Conservation (phyloP, 2,113 vertebrate species). For the Dipodomys merriami region DNA sequence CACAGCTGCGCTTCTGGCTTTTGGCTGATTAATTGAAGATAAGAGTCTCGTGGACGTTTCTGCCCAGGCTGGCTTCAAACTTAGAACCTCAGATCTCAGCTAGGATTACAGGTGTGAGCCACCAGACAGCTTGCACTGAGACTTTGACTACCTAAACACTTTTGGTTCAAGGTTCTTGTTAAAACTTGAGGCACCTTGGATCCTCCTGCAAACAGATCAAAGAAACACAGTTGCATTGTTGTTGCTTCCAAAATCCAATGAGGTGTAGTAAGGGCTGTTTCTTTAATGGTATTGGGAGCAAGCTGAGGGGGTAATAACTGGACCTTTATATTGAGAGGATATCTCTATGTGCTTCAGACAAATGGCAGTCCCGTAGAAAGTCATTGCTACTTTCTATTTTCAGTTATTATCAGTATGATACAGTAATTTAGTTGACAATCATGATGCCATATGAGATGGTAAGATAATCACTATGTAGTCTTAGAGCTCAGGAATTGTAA, state of each 20-base stretch:
- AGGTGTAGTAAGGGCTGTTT: not conserved
- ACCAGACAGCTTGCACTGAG: too few relatives aligned
- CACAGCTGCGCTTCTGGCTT: too few relatives aligned
- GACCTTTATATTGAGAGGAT: not conserved
- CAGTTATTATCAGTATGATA: not conserved
- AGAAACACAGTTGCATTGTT: not conserved
- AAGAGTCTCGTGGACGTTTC: too few relatives aligned
- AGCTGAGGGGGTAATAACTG: not conserved
- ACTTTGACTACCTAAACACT: too few relatives aligned
- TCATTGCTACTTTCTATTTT: constrained; percentile 8
- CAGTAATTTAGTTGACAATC: not conserved
- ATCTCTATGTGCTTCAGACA: not conserved
- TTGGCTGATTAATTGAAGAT: too few relatives aligned
- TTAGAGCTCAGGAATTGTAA: not conserved
- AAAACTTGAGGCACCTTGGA: not conserved
- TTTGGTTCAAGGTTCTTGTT: not conserved
- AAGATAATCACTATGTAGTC: not conserved
- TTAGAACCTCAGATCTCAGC: too few relatives aligned
- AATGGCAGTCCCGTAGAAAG: not conserved
- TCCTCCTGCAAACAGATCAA: not conserved
- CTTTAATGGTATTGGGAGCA: not conserved
- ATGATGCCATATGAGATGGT: not conserved
- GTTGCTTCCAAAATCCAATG: not conserved
- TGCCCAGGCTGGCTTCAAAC: too few relatives aligned
- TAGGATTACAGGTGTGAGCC: too few relatives aligned